Percentiles rank a stretch among this genome's conserved stretches.
Evolutionary conservation across 2,797 vertebrate species (phyloP).

Genomic region (Amazonetta brasiliensis): DNA sequence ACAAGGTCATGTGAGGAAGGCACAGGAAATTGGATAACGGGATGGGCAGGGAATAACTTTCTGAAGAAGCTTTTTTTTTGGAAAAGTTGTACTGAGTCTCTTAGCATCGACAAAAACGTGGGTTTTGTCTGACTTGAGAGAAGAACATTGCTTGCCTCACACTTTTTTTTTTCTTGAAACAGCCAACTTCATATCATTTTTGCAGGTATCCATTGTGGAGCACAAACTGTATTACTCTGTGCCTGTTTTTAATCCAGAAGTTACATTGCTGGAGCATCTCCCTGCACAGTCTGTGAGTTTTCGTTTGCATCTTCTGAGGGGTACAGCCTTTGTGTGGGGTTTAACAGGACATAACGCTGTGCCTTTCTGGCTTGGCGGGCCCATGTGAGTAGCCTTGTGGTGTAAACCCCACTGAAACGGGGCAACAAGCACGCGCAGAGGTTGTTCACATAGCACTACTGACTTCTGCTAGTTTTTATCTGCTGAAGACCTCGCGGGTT

Average conservation of each 20-base stretch:
- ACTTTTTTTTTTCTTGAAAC: neutral
- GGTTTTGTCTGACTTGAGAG: neutral
- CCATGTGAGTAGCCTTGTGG: neutral
- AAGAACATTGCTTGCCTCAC: neutral
- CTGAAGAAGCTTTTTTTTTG: neutral
- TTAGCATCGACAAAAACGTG: neutral
- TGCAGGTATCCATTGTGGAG: neutral
- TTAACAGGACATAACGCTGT: neutral
- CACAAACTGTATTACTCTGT: neutral
- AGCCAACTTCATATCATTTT: neutral
- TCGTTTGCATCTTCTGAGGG: neutral
- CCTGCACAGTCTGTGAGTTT: rapidly evolving
- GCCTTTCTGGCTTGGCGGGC: neutral
- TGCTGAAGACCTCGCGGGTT: neutral
- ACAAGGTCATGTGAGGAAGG: constrained; percentile 4
- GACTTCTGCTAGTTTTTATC: neutral
- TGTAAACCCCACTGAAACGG: neutral
- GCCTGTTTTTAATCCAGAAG: neutral
- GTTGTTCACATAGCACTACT: neutral
- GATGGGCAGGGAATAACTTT: neutral
- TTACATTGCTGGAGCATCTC: neutral
- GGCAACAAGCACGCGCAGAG: neutral
- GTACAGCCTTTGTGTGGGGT: neutral
- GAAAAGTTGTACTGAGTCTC: neutral
- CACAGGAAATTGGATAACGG: neutral